A percentile compares a stretch with the other conserved stretches of the same genome.
phyloP scores from a whole-genome alignment of 2,797 vertebrate species.

The Hapalemur alaotrensis region DNA sequence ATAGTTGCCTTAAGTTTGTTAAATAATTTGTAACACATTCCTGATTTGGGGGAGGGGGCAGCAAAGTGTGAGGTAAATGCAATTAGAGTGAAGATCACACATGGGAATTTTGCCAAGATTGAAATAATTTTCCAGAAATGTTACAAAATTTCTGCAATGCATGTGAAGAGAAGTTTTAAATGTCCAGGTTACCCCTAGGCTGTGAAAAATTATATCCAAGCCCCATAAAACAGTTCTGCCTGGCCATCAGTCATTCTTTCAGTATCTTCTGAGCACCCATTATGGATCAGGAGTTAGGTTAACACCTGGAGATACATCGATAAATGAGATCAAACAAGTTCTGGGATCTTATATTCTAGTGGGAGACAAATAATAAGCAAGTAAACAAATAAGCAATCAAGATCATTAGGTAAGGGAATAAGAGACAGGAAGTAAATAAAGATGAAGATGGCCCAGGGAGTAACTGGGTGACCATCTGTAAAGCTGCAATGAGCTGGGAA shows the following conservation, averaged over 20 bases:
- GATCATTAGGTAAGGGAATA: not conserved
- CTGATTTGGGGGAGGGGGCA: not conserved
- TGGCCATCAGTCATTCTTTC: not conserved
- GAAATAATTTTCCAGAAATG: not conserved
- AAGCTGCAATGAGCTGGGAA: not conserved
- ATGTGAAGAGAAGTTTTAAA: not conserved
- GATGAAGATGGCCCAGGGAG: fast-evolving
- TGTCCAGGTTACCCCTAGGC: not conserved
- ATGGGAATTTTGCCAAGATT: not conserved
- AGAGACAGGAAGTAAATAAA: not conserved
- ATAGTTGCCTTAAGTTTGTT: not conserved
- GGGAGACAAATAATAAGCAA: not conserved
- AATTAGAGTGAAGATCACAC: not conserved
- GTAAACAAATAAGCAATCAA: not conserved
- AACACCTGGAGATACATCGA: not conserved
- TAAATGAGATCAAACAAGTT: not conserved
- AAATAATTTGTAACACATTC: not conserved
- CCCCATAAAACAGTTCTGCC: not conserved
- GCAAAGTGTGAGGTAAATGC: not conserved
- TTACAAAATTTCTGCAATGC: not conserved
- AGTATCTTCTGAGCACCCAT: not conserved
- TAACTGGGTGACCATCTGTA: not conserved
- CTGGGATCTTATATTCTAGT: not conserved
- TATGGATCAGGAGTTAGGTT: not conserved
- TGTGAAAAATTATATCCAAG: not conserved